phyloP scores from a whole-genome alignment of 2,797 vertebrate species.

The Xenentodon cancila region DNA sequence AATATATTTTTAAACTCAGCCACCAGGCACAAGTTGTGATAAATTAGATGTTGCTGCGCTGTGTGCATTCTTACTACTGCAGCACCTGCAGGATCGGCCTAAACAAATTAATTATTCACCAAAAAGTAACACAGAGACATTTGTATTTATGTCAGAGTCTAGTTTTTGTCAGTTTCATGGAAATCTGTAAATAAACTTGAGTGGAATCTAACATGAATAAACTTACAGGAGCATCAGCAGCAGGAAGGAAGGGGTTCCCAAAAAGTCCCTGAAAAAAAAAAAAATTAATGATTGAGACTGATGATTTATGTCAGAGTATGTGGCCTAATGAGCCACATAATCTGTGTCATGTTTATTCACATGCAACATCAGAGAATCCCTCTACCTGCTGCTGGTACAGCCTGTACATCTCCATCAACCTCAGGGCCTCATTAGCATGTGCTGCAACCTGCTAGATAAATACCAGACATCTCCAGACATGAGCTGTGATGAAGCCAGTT shows the following conservation, averaged over 20 bases:
- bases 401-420: constrained; percentile 81
- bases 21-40: background rate
- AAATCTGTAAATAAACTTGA: background rate
- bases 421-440: constrained; percentile 77
- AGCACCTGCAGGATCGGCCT: constrained; percentile 30
- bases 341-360: background rate
- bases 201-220: constrained; percentile 6
- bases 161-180: background rate
- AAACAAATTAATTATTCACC: constrained; percentile 13
- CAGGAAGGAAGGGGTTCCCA: constrained; percentile 68
- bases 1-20: constrained; percentile 7
- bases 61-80: constrained; percentile 28
- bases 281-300: constrained; percentile 11
- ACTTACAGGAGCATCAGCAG: constrained; percentile 62
- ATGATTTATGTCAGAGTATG: constrained; percentile 6
- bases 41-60: background rate
- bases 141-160: background rate
- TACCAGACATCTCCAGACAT: constrained; percentile 61
- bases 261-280: constrained; percentile 54
- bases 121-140: constrained; percentile 5
- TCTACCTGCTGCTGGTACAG: constrained; percentile 79
- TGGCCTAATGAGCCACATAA: background rate
- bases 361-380: constrained; percentile 5
- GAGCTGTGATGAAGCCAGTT: constrained; percentile 39
- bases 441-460: constrained; percentile 64